These are phyloP conservation scores for Miichthys miiuy DNA, from an alignment of 2,797 vertebrate genomes.

Conservation along the genomic window DNA sequence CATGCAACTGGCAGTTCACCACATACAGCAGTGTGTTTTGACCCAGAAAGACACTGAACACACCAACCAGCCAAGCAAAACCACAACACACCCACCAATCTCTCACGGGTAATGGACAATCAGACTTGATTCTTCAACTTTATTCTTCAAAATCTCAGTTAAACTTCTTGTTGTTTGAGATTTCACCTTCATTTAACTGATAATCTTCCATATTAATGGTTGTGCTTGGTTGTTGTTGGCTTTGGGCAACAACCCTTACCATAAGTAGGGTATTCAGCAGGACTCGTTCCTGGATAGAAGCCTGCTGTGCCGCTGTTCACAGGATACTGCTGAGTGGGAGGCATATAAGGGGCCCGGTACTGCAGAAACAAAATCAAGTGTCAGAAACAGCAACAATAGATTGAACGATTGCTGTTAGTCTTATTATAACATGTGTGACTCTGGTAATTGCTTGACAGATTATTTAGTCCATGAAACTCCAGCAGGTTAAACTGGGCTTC, in stretches of 20 bases:
- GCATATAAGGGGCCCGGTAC: slow-evolving; percentile 91
- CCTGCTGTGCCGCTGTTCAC: slow-evolving; percentile 91
- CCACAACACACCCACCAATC: slow-evolving; percentile 28
- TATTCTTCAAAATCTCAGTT: background rate
- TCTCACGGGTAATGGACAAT: background rate
- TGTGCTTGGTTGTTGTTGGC: slow-evolving; percentile 60
- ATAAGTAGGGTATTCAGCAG: slow-evolving; percentile 92
- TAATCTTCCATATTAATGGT: slow-evolving; percentile 26
- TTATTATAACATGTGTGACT: background rate
- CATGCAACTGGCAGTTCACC: slow-evolving; percentile 66
- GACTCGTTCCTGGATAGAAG: slow-evolving; percentile 93
- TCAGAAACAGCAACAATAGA: slow-evolving; percentile 10
- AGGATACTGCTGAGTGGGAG: slow-evolving; percentile 93
- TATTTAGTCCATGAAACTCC: background rate
- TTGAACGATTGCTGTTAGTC: background rate
- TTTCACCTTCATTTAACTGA: background rate
- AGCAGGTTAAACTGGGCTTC: background rate
- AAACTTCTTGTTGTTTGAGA: background rate
- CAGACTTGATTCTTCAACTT: slow-evolving; percentile 1
- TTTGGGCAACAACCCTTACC: slow-evolving; percentile 83
- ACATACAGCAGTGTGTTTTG: slow-evolving; percentile 55
- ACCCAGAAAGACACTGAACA: slow-evolving; percentile 48
- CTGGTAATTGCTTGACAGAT: background rate
- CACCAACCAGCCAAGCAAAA: slow-evolving; percentile 69
- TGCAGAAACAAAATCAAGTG: slow-evolving; percentile 56